Conservation (phyloP, 2,797 vertebrate species). For the Graptemys geographica region DNA sequence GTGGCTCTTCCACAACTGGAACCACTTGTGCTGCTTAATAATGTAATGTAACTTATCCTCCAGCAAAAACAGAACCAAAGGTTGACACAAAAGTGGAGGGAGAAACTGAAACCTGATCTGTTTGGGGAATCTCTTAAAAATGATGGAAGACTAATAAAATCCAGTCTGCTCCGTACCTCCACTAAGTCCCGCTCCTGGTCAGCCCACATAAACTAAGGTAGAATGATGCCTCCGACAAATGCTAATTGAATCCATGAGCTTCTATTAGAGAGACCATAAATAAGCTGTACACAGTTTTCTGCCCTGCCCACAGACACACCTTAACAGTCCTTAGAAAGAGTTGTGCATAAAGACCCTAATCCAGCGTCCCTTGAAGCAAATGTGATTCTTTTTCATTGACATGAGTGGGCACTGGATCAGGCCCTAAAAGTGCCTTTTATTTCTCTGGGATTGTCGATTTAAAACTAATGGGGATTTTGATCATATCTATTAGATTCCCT, state of each 20-base stretch:
- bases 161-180: constrained; percentile 67
- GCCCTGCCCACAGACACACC: neutral
- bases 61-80: constrained; percentile 74
- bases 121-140: constrained; percentile 71
- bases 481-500: neutral
- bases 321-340: neutral
- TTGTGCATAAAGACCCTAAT: neutral
- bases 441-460: neutral
- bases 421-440: neutral
- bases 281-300: neutral
- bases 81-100: constrained; percentile 65
- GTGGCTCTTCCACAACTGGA: constrained; percentile 75
- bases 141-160: constrained; percentile 78
- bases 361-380: neutral
- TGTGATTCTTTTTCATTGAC: neutral
- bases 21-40: constrained; percentile 78
- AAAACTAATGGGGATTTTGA: neutral
- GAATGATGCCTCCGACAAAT: constrained; percentile 46
- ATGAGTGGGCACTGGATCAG: neutral
- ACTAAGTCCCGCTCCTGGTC: constrained; percentile 50
- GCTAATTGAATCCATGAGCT: neutral
- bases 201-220: constrained; percentile 6
- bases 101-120: constrained; percentile 77
- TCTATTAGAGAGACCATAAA: neutral
- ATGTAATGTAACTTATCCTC: constrained; percentile 79